phyloP scores from a whole-genome alignment of 2,113 vertebrate genomes.

The Fulmarus glacialis region DNA sequence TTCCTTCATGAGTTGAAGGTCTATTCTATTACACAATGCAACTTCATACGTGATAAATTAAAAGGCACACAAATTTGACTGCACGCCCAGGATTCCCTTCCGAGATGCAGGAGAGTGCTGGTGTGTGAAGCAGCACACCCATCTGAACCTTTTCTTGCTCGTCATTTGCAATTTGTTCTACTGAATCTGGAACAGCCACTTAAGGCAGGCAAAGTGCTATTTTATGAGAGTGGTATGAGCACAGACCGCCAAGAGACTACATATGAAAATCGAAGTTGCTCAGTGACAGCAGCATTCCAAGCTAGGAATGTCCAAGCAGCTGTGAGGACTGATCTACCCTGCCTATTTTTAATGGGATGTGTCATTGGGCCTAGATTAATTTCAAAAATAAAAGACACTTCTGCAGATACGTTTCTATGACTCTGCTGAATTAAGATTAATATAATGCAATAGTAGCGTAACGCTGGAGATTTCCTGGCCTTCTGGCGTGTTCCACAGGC shows the following conservation, averaged over 20 bases:
- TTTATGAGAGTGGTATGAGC: not conserved
- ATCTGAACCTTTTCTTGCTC: not conserved
- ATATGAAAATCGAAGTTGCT: not conserved
- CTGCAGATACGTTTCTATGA: not conserved
- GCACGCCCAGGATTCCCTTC: not conserved
- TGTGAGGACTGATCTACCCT: not conserved
- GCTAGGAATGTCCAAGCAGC: conserved; percentile 27
- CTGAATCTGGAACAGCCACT: not conserved
- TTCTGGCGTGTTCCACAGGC: accelerated
- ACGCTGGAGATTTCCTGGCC: not conserved
- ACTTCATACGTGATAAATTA: not conserved
- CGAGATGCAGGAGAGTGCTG: accelerated
- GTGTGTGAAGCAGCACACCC: not conserved
- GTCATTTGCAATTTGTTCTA: not conserved
- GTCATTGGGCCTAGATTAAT: not conserved
- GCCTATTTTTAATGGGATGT: conserved; percentile 46
- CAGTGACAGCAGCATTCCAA: not conserved
- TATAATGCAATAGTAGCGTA: not conserved
- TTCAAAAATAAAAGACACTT: not conserved
- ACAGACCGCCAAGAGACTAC: not conserved
- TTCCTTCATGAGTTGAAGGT: not conserved
- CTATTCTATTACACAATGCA: not conserved
- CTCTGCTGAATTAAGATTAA: not conserved
- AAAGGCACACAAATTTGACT: not conserved
- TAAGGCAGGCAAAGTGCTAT: not conserved